These are phyloP conservation scores for Labeo calbasu DNA, from an alignment of 2,797 vertebrate genomes.

Conservation along the genomic window DNA sequence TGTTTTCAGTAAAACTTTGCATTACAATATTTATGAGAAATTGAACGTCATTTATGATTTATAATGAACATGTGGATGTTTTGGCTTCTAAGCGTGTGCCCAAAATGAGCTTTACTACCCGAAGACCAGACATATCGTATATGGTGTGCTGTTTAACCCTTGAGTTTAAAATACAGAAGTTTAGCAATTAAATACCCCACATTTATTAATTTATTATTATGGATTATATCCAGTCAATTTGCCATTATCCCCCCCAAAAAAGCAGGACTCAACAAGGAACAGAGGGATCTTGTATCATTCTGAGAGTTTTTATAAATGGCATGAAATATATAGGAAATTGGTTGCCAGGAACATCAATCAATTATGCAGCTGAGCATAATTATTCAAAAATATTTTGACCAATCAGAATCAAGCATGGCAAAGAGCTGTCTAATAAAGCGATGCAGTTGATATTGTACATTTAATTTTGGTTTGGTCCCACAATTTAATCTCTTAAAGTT, in stretches of 20 bases:
- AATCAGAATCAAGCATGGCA: background rate
- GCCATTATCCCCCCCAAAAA: background rate
- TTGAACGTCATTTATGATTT: background rate
- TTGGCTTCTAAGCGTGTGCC: background rate
- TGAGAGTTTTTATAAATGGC: background rate
- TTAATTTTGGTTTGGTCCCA: background rate
- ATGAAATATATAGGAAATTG: background rate
- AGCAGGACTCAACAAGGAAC: background rate
- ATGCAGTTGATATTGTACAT: background rate
- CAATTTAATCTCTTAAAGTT: background rate
- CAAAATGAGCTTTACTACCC: background rate
- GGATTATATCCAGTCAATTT: background rate
- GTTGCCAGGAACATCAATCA: background rate
- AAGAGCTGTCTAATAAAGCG: background rate
- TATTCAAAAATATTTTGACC: background rate
- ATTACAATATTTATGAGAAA: background rate
- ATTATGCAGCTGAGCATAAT: background rate
- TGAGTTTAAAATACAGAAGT: background rate
- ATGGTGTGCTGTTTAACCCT: background rate
- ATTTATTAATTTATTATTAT: background rate
- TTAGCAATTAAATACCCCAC: background rate
- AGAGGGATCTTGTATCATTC: background rate
- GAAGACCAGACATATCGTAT: background rate
- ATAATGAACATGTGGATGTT: background rate
- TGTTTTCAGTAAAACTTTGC: background rate